phyloP scores from a whole-genome alignment of 2,797 vertebrate genomes.

The Myotis vivesi region DNA sequence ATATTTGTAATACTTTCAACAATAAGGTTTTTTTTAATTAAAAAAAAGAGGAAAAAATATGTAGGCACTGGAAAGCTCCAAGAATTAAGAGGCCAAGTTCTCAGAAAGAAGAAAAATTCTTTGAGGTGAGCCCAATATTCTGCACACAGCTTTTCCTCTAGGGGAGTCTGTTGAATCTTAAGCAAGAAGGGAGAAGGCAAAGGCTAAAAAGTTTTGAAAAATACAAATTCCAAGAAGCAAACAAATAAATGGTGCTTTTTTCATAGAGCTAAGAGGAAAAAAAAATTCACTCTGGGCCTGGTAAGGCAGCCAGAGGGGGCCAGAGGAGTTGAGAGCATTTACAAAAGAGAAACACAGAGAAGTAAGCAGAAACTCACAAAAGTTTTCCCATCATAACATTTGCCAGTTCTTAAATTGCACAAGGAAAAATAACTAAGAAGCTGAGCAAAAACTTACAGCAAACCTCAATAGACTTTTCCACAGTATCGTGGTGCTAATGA shows the following conservation, averaged over 20 bases:
- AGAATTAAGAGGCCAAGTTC: neutral
- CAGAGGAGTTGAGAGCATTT: neutral
- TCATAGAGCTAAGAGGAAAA: neutral
- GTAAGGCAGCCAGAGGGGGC: neutral
- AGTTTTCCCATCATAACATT: neutral
- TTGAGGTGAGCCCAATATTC: neutral
- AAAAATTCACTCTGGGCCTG: neutral
- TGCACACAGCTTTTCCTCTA: neutral
- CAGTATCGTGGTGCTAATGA: neutral
- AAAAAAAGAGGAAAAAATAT: neutral
- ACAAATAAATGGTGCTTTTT: neutral
- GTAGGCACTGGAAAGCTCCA: neutral
- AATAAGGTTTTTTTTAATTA: too few relatives aligned
- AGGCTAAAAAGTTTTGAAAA: neutral
- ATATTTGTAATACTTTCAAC: too few relatives aligned
- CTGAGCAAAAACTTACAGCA: neutral
- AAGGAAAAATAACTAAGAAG: neutral
- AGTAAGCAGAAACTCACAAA: neutral
- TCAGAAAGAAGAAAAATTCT: conserved; percentile 19
- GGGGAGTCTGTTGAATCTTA: neutral
- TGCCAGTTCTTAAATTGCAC: neutral
- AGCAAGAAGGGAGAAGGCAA: neutral
- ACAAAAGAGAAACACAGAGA: neutral
- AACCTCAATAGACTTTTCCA: neutral
- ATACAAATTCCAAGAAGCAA: conserved; percentile 23